phyloP scores from a whole-genome alignment of 2,888 invertebrate species.

The Piscicola geometra region DNA sequence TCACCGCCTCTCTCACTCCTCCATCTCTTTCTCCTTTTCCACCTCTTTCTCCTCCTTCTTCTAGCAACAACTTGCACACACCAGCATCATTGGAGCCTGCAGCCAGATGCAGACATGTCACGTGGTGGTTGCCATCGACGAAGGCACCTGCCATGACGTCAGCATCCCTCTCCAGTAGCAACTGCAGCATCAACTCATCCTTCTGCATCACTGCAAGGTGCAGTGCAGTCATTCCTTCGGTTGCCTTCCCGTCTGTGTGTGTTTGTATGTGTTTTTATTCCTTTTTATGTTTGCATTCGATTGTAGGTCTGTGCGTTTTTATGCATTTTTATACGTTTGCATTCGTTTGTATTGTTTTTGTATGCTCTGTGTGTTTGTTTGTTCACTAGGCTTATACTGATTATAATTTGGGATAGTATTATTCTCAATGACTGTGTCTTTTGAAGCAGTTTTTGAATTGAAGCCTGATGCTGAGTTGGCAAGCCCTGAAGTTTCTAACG shows the following conservation, averaged over 20 bases:
- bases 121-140: slow-evolving; percentile 38
- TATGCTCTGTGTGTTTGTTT: no score
- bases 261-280: neutral
- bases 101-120: slow-evolving; percentile 42
- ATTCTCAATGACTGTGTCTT: no score
- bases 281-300: no score
- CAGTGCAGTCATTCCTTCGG: slow-evolving; percentile 39
- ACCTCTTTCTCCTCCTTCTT: slow-evolving; percentile 31
- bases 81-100: slow-evolving; percentile 38
- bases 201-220: slow-evolving; percentile 41
- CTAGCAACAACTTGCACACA: slow-evolving; percentile 37
- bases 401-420: no score
- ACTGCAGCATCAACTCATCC: slow-evolving; percentile 35
- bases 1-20: slow-evolving; percentile 37
- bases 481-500: no score
- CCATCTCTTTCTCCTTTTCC: slow-evolving; percentile 30
- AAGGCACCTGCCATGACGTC: slow-evolving; percentile 37
- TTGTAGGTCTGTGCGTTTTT: no score
- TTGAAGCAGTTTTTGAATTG: no score
- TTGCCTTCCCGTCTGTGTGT: neutral
- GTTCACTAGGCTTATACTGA: no score
- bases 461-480: no score
- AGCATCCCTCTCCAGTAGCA: slow-evolving; percentile 35
- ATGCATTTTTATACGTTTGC: no score
- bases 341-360: no score